Evolutionary conservation across 2,888 invertebrate species (phyloP).

Genomic region (Brachyopa scutellaris): DNA sequence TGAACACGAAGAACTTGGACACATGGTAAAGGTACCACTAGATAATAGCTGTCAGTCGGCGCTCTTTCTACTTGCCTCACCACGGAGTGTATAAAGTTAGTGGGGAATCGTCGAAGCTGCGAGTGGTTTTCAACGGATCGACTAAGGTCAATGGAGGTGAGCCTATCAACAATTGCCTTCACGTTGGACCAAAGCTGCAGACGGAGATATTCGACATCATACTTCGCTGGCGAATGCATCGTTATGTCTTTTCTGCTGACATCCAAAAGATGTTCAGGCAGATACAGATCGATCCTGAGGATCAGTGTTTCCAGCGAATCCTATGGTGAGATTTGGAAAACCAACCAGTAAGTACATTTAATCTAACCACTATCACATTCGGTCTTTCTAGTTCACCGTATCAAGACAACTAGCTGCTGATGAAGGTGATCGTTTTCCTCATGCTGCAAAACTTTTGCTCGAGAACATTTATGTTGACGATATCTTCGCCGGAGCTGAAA

Average conservation of each 20-base stretch:
- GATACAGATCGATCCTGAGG: neutral
- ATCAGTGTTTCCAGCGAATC: constrained; percentile 7
- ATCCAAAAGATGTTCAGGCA: constrained; percentile 8
- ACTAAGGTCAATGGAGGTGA: too few relatives aligned
- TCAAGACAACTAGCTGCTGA: constrained; percentile 55
- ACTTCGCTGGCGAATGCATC: neutral
- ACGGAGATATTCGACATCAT: constrained; percentile 64
- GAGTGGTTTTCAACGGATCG: constrained; percentile 37
- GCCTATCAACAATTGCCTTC: too few relatives aligned
- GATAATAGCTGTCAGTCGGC: neutral
- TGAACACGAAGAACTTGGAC: neutral
- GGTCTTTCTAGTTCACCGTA: constrained; percentile 54
- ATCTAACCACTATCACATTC: constrained; percentile 51
- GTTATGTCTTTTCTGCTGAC: neutral
- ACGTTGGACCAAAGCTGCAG: constrained; percentile 60
- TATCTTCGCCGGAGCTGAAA: neutral
- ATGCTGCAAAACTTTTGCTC: neutral
- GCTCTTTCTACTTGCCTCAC: constrained; percentile 11
- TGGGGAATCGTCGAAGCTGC: constrained; percentile 60
- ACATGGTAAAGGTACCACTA: neutral
- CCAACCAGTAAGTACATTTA: constrained; percentile 12
- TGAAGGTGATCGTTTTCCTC: neutral
- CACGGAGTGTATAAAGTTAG: constrained; percentile 1
- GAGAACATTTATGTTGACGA: neutral
- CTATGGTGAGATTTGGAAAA: constrained; percentile 1